Evolutionary conservation across 1,140 invertebrate species (phyloP).

Genomic region (Aphelenchoides fujianensis): DNA sequence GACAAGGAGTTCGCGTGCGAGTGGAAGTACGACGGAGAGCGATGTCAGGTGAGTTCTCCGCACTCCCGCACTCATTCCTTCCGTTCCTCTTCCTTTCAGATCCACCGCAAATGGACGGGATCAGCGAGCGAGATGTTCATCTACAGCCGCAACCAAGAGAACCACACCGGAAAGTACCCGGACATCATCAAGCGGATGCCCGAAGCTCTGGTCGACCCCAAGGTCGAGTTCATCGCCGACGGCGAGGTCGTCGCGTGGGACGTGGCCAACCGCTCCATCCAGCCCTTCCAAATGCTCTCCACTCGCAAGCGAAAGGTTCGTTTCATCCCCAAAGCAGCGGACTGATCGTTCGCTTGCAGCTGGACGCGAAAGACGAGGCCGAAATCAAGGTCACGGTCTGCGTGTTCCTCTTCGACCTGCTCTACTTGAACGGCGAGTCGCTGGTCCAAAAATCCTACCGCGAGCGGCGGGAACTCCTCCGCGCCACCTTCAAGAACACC

Average conservation of each 20-base stretch:
- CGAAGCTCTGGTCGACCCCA: constrained; percentile 64
- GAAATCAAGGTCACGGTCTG: constrained; percentile 96
- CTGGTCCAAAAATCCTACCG: constrained; percentile 77
- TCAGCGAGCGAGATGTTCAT: constrained; percentile 71
- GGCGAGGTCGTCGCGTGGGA: constrained; percentile 97
- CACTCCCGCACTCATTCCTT: too few relatives aligned
- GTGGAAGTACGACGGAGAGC: constrained; percentile 98
- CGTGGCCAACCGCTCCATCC: constrained; percentile 78
- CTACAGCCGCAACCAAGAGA: constrained; percentile 94
- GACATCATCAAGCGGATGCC: constrained; percentile 74
- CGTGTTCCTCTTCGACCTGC: constrained; percentile 93
- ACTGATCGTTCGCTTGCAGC: constrained; percentile 37
- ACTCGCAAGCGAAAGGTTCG: constrained; percentile 89
- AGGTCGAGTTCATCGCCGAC: constrained; percentile 82
- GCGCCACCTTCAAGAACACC: constrained; percentile 65
- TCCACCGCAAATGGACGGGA: constrained; percentile 71
- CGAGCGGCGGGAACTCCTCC: constrained; percentile 74
- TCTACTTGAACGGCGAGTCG: constrained; percentile 86
- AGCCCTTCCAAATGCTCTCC: constrained; percentile 93
- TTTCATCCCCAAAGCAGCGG: constrained; percentile 3
- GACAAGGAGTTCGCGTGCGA: constrained; percentile 91
- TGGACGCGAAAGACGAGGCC: constrained; percentile 76
- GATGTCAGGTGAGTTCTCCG: constrained; percentile 84
- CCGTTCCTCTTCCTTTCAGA: too few relatives aligned
- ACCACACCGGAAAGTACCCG: constrained; percentile 96